Percentiles rank a stretch among this genome's conserved stretches.
Conservation (phyloP, 2,888 invertebrate species). For the Tuberolachnus salignus region DNA sequence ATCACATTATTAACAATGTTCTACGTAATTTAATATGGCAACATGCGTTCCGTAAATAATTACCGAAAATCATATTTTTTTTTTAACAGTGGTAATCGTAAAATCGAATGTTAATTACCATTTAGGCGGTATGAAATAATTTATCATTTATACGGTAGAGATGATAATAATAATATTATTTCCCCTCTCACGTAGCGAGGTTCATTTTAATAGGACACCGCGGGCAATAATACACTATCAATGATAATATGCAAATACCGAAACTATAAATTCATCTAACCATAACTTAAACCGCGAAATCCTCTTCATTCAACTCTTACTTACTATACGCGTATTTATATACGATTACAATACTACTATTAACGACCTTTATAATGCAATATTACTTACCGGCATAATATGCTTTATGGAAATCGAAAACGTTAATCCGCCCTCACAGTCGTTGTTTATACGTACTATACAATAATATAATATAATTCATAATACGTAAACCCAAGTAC, state of each 20-base stretch:
- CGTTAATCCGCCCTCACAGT: neutral
- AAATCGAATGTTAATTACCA: no score
- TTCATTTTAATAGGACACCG: conserved; percentile 9
- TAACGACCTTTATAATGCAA: neutral
- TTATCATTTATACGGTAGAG: no score
- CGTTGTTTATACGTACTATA: neutral
- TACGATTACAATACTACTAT: conserved; percentile 17
- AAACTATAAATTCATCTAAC: conserved; percentile 33
- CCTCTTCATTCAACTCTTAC: conserved; percentile 23
- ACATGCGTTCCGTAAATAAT: no score
- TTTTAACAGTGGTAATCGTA: no score
- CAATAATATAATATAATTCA: neutral
- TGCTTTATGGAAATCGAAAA: neutral
- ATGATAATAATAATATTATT: neutral
- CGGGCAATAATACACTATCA: conserved; percentile 19
- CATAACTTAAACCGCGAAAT: conserved; percentile 18
- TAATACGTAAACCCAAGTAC: neutral
- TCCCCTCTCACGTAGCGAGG: neutral
- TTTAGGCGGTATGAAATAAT: no score
- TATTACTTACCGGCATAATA: neutral
- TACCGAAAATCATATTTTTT: no score
- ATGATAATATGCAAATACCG: conserved; percentile 32
- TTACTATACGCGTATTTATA: neutral
- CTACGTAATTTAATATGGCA: no score
- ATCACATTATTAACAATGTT: no score